Conservation (phyloP, 92 coral and sea anemone genomes). For the Phymanthus crucifer region DNA sequence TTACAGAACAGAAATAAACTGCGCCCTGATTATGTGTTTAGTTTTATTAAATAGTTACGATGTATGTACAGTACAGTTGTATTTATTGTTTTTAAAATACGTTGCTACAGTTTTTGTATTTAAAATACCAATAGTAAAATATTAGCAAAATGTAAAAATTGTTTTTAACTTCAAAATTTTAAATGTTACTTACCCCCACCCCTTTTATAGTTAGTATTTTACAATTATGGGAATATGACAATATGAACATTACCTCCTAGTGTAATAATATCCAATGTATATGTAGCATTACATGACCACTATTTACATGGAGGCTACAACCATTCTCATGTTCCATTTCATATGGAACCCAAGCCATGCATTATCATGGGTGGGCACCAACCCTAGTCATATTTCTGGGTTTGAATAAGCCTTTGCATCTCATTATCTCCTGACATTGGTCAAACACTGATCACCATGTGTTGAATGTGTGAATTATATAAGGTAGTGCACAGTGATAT, state of each 20-base stretch:
- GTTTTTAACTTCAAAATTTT: not conserved
- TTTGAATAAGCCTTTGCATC: too few species aligned
- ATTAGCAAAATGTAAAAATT: not conserved
- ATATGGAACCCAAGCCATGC: too few species aligned
- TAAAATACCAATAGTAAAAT: conserved; percentile 1
- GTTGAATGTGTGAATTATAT: not conserved
- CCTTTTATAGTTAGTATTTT: not conserved
- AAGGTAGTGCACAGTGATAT: too few species aligned
- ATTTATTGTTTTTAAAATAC: not conserved
- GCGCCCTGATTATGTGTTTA: not conserved
- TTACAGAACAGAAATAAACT: not conserved
- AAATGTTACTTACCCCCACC: not conserved
- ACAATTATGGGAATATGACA: not conserved
- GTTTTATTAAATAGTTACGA: not conserved
- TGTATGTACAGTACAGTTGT: not conserved
- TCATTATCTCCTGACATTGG: too few species aligned
- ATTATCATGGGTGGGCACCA: too few species aligned
- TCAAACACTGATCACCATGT: too few species aligned
- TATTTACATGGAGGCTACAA: too few species aligned
- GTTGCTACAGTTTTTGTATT: not conserved
- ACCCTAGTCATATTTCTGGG: too few species aligned
- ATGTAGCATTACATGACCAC: too few species aligned
- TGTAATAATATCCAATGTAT: not conserved
- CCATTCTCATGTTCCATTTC: too few species aligned
- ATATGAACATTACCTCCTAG: not conserved